Percentiles rank a stretch among this genome's conserved stretches.
Evolutionary conservation across 2,113 vertebrate genomes (phyloP).

Genomic region (Neopipo cinnamomea): DNA sequence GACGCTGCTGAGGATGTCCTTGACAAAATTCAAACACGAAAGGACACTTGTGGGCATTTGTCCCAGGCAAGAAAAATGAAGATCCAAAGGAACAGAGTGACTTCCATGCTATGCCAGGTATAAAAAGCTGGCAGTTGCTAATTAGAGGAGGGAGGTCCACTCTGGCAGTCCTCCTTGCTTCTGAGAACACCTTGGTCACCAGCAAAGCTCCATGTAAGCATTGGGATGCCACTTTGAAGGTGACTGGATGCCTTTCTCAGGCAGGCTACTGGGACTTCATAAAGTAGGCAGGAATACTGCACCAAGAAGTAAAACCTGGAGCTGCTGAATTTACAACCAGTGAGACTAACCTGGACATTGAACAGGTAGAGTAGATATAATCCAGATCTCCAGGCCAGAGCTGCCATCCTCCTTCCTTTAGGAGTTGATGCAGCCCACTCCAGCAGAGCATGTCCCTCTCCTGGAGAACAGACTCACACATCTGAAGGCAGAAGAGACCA

Average conservation of each 20-base stretch:
- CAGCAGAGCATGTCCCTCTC: neutral
- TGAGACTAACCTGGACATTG: neutral
- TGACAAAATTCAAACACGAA: neutral
- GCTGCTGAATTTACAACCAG: neutral
- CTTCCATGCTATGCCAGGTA: neutral
- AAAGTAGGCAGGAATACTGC: neutral
- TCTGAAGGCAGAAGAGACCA: neutral
- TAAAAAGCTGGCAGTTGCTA: neutral
- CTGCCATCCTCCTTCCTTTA: neutral
- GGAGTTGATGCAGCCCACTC: neutral
- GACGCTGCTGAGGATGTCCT: neutral
- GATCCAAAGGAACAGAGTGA: neutral
- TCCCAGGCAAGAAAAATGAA: neutral
- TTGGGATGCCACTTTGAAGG: neutral
- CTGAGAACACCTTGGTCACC: neutral
- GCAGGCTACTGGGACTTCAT: neutral
- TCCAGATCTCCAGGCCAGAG: neutral
- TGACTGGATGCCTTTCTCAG: neutral
- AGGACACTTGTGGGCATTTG: neutral
- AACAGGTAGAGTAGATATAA: neutral
- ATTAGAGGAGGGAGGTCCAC: neutral
- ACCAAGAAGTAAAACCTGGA: neutral
- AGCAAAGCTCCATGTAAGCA: neutral
- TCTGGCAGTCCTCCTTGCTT: neutral
- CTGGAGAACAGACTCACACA: neutral